A percentile compares a stretch with the other conserved stretches of the same genome.
phyloP scores from a whole-genome alignment of 2,888 invertebrate genomes.

The Ephialtes manifestator region DNA sequence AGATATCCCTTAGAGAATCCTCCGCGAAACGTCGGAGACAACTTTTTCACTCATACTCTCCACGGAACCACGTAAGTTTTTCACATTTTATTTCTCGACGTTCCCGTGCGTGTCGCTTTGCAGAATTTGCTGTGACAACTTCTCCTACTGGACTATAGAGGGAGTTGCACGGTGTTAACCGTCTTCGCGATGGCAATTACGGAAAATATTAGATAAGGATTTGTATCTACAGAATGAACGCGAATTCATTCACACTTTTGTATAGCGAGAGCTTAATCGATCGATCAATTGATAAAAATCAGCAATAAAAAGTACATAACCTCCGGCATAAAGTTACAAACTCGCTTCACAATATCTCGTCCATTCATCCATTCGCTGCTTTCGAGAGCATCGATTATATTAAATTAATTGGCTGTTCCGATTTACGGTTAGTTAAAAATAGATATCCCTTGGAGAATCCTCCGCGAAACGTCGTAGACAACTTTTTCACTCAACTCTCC shows the following conservation, averaged over 20 bases:
- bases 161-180: no score
- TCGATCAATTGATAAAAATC: slow-evolving; percentile 24
- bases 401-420: slow-evolving; percentile 27
- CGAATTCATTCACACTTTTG: no score
- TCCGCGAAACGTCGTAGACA: background rate
- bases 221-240: no score
- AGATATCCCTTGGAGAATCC: slow-evolving; percentile 38
- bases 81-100: slow-evolving; percentile 25
- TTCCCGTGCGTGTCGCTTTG: no score
- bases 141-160: no score
- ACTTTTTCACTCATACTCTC: slow-evolving; percentile 23
- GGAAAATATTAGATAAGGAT: no score
- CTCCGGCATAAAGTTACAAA: background rate
- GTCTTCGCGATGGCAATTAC: no score
- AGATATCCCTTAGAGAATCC: slow-evolving; percentile 38
- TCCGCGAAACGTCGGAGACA: background rate
- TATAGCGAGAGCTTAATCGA: background rate
- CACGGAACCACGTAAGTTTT: background rate
- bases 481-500: slow-evolving; percentile 22
- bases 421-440: slow-evolving; percentile 43
- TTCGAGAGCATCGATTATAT: background rate
- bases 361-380: slow-evolving; percentile 28
- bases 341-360: background rate
- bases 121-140: no score
- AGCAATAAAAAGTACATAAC: slow-evolving; percentile 5